Base-by-base conservation (phyloP, 2,888 invertebrate genomes). In the Ferdinandea cuprea region DNA sequence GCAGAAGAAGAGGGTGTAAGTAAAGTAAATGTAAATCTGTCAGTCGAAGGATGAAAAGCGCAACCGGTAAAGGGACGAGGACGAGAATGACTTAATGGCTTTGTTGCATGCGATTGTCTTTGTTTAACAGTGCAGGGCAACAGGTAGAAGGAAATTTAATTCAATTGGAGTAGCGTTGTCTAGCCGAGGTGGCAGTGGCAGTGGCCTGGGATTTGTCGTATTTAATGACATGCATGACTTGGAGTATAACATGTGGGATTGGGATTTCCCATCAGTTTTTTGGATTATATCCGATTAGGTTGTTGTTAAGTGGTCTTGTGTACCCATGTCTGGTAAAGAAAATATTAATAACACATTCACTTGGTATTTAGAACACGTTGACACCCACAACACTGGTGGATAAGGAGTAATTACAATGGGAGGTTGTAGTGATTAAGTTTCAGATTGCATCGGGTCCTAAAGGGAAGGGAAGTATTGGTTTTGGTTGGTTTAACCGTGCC, bases 51-150 rank as follows among this genome's bases (percentile, higher is more conserved):
- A 72, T 50, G 66, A 73, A 66, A 73, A 61, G 72, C 50, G 69
- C 80, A 74, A 80, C 79, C 32, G 9, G 56, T 58, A 40, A 42
- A 59, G 65, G 25, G 30, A 69, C 15, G 50, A 66, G 59, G 50
- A 69, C 15, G 50, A 66, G 59, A 44, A 46, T 48, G 59, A 73
- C 68, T 77, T 76, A 81, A 81, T 76, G 69, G 71, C 71, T 76
- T 77, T 76, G 71, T 81, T 81, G 66, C 81, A 81, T 76, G 76
- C 81, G 42, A 81, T 76, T 71, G 59, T 65, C 69, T 65, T 63
- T 65, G 65, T 13, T 32, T 46, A 69, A 58, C 11, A 52, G 37
- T 19, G 37, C 8, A 52, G 30, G 15, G 35, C 81, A 81, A 77
- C 81, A 71, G 61, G 71, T 81, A n/a, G 74, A 44, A 35, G 44